Conservation (phyloP, 1,140 invertebrate species). For the Coelopa frigida region DNA sequence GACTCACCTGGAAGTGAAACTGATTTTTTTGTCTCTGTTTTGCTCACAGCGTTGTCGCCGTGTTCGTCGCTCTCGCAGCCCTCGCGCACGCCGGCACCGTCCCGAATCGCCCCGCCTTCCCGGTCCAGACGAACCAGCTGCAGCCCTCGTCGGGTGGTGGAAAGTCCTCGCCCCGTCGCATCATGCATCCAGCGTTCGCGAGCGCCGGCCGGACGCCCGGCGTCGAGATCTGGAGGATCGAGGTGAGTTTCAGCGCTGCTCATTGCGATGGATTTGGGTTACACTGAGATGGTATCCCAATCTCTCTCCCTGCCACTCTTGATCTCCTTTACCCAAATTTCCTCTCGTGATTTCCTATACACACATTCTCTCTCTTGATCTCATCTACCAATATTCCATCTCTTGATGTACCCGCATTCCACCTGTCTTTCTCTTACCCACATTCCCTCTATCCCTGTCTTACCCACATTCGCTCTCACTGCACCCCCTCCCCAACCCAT, state of each 20-base stretch:
- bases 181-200: slow-evolving; percentile 54
- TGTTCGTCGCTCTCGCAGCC: slow-evolving; percentile 20
- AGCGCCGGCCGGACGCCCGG: slow-evolving; percentile 56
- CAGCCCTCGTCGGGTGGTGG: slow-evolving; percentile 17
- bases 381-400: no score
- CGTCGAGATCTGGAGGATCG: slow-evolving; percentile 61
- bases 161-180: slow-evolving; percentile 30
- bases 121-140: slow-evolving; percentile 25
- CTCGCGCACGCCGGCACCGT: slow-evolving; percentile 25
- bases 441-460: no score
- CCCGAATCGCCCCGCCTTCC: slow-evolving; percentile 30
- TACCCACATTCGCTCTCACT: no score
- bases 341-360: not conserved
- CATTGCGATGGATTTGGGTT: no score
- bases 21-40: slow-evolving; percentile 5
- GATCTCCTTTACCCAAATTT: not conserved
- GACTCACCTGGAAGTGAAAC: no score
- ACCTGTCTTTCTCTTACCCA: no score
- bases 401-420: no score
- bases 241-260: slow-evolving; percentile 56
- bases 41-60: slow-evolving; percentile 1
- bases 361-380: no score
- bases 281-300: no score
- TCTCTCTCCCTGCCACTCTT: no score
- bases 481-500: no score